phyloP scores from a whole-genome alignment of 2,113 vertebrate species.

The Ammodytes dubius region DNA sequence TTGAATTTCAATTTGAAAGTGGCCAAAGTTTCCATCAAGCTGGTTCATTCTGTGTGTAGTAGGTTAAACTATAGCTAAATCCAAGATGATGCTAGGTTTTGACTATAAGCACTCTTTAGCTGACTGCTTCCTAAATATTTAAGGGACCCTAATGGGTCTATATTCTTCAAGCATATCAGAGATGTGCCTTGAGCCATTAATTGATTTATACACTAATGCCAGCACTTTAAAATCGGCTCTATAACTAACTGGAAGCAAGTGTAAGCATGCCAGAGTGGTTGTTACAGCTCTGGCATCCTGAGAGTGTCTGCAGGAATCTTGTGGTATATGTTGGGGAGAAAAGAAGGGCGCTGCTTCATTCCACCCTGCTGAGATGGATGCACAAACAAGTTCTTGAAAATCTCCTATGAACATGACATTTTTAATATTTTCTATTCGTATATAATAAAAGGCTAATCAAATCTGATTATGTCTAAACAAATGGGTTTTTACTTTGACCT shows the following conservation, averaged over 20 bases:
- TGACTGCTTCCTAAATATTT: constrained; percentile 18
- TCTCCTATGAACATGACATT: not conserved
- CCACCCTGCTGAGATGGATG: not conserved
- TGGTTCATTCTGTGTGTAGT: not conserved
- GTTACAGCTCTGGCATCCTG: not conserved
- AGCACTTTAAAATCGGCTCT: not conserved
- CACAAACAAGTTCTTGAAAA: constrained; percentile 4
- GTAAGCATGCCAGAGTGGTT: not conserved
- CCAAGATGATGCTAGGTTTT: constrained; percentile 17
- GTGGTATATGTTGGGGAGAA: constrained; percentile 15
- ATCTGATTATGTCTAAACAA: not conserved
- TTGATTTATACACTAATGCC: constrained; percentile 11
- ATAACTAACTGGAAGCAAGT: constrained; percentile 3
- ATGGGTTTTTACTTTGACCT: too few relatives aligned
- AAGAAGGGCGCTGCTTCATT: not conserved
- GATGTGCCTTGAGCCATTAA: constrained; percentile 10
- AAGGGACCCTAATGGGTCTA: not conserved
- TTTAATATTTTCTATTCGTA: not conserved
- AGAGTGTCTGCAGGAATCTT: not conserved
- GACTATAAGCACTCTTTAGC: not conserved
- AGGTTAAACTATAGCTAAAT: not conserved
- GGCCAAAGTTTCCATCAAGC: not conserved
- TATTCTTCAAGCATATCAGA: constrained; percentile 16
- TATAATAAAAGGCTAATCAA: not conserved
- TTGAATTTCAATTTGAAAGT: constrained; percentile 14